Percentiles rank a stretch among this genome's conserved stretches.
phyloP scores from a whole-genome alignment of 2,113 vertebrate species.

The Thamnophis sirtalis region DNA sequence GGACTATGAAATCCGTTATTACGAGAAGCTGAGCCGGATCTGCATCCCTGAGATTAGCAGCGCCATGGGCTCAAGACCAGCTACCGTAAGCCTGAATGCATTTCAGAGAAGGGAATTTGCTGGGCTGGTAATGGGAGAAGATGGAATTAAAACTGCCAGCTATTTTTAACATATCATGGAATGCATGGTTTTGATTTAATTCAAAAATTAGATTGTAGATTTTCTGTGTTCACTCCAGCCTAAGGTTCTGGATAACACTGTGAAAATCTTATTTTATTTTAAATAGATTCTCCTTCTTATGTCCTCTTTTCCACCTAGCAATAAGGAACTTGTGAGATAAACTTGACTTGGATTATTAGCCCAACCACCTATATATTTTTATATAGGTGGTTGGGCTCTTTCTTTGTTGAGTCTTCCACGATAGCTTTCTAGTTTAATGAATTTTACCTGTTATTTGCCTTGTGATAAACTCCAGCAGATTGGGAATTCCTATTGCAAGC shows the following conservation, averaged over 20 bases:
- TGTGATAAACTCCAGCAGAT: not conserved
- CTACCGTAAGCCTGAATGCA: constrained; percentile 16
- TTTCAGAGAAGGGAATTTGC: not conserved
- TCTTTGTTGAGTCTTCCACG: not conserved
- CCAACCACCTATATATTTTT: no score
- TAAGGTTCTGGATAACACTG: not conserved
- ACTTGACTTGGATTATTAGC: not conserved
- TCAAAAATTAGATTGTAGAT: not conserved
- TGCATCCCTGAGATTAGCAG: constrained; percentile 48
- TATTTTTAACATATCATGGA: not conserved
- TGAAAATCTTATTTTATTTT: not conserved
- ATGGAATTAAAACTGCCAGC: rapidly evolving
- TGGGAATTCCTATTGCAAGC: not conserved
- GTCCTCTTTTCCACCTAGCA: not conserved
- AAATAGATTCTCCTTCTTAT: not conserved
- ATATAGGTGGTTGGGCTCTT: not conserved
- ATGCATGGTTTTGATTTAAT: not conserved
- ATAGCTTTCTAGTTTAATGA: not conserved
- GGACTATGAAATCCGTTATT: constrained; percentile 95
- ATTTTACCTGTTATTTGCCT: not conserved
- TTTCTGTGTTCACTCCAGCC: not conserved
- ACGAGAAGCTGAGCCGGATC: constrained; percentile 88
- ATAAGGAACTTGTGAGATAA: rapidly evolving
- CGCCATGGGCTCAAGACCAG: constrained; percentile 40
- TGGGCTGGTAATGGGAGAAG: rapidly evolving